Conservation (phyloP, 2,113 vertebrate genomes). For the Archocentrus centrarchus region DNA sequence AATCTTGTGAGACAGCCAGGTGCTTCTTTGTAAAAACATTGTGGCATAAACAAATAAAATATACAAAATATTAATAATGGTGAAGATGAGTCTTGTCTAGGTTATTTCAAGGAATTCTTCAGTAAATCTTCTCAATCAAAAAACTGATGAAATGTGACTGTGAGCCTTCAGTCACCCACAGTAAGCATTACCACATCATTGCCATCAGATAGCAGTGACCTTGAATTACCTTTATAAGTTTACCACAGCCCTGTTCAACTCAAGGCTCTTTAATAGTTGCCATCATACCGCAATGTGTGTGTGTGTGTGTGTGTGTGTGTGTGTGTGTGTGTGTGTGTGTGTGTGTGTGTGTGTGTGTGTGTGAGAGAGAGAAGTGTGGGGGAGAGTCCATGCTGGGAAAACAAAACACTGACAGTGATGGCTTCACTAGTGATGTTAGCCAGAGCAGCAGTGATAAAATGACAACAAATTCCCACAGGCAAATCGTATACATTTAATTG, state of each 20-base stretch:
- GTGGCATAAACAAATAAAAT: neutral
- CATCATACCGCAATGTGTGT: constrained; percentile 19
- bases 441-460: neutral
- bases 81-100: neutral
- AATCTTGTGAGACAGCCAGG: neutral
- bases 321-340: neutral
- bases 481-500: neutral
- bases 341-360: constrained; percentile 5
- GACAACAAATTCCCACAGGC: neutral
- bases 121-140: neutral
- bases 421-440: neutral
- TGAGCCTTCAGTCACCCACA: neutral
- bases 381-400: neutral
- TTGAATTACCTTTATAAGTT: constrained; percentile 33
- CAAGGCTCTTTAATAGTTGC: neutral
- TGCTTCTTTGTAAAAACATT: neutral
- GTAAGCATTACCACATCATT: neutral
- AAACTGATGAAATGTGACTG: neutral
- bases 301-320: constrained; percentile 9
- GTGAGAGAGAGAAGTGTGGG: too few species aligned
- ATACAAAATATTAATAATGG: neutral
- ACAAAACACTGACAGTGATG: neutral
- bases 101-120: neutral
- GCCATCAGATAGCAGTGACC: constrained; percentile 3
- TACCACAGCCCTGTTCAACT: neutral